Evolutionary conservation across 2,797 vertebrate genomes (phyloP), one percentile per base, ranked within the genome.

Genomic region (Pseudochirops cupreus): DNA sequence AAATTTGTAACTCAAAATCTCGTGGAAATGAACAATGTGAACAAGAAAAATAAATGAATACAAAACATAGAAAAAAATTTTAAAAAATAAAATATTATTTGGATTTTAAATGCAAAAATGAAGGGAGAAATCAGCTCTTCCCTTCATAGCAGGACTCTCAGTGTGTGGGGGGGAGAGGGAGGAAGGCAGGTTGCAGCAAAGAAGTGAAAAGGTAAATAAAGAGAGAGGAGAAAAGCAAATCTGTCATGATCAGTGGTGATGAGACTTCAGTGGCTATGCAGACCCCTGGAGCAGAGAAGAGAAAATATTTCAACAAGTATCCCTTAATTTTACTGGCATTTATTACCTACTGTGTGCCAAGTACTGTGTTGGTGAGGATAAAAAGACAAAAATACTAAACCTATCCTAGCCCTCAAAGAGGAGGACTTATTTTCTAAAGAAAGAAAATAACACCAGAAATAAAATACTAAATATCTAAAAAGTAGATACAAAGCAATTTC

Each of bases 291-390:
- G 39, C 67, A 74, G n/a, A 74, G 18, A 50, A 21, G 26, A 56
- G 12, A 82, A 4, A 58, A 33, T 26, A 87, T 46, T 87, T 50
- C 26, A 50, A 87, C 9, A 56, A 13, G 26, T 28, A 2, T 57
- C 92, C 62, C 53, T 59, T 74, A 31, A 50, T 7, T 59, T 92
- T 46, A 18, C 6, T 0, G n/a, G n/a, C 39, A 67, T 62, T 2
- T 12, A n/a, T 7, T 33, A 50, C 7, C 4, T 56, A 5, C 3
- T 1, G 33, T 56, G 50, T 10, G 39, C 31, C 56, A 0, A 0
- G 54, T 58, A n/a, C 31, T 1, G 54, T 46, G 67, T 29, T 46
- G 31, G 24, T 33, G 56, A 28, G 33, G 54, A 91, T 87, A 50
- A 87, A 87, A 50, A 87, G 39, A 4, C 21, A 9, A 46, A 50